Conservation (phyloP, 2,797 vertebrate genomes). For the Centroberyx gerrardi region DNA sequence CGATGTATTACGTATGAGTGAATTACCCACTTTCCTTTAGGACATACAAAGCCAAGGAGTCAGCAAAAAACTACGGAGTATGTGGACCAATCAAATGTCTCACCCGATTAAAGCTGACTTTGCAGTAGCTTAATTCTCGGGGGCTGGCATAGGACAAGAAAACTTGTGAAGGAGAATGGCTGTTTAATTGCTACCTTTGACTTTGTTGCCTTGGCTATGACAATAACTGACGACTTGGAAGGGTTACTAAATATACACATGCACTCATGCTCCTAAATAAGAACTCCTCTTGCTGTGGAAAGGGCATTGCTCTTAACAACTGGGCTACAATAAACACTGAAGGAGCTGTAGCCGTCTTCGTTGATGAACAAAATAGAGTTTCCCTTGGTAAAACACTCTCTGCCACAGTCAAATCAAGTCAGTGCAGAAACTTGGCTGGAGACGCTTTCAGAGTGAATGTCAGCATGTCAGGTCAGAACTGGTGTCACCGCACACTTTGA, state of each 20-base stretch:
- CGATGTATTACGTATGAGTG: background rate
- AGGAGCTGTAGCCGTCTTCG: background rate
- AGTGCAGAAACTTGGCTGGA: background rate
- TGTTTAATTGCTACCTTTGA: background rate
- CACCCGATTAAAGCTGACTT: too few relatives aligned
- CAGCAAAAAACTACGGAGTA: background rate
- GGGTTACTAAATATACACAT: background rate
- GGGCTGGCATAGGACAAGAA: background rate
- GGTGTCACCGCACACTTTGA: constrained; percentile 21
- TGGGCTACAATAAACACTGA: background rate
- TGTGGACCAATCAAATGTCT: background rate
- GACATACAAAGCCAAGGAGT: background rate
- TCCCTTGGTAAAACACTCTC: too few relatives aligned
- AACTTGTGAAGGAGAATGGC: background rate
- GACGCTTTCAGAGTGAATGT: constrained; percentile 42
- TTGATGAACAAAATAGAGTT: background rate
- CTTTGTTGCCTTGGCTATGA: background rate
- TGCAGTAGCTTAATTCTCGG: background rate
- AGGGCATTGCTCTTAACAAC: background rate
- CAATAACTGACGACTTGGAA: background rate
- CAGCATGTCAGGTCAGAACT: constrained; percentile 32
- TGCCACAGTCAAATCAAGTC: constrained; percentile 29
- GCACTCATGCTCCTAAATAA: background rate
- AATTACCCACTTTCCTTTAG: background rate
- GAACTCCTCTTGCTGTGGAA: background rate